phyloP scores from a whole-genome alignment of 2,888 invertebrate genomes.

The Oscheius sp. region DNA sequence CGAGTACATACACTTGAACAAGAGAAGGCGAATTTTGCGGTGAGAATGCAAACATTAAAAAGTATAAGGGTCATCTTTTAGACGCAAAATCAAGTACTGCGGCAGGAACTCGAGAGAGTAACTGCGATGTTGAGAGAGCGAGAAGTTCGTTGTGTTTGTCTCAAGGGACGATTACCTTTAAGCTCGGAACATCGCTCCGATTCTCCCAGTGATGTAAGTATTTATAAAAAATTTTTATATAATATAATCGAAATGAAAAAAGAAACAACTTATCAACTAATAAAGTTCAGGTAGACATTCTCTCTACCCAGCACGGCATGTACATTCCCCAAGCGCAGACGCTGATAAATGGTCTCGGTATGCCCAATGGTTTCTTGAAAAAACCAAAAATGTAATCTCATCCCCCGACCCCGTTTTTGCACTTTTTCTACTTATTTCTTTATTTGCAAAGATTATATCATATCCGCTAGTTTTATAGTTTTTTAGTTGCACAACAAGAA shows the following conservation, averaged over 20 bases:
- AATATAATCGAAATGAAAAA: too few relatives aligned
- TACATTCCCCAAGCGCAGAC: constrained; percentile 33
- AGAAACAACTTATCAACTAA: too few relatives aligned
- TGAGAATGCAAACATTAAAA: too few relatives aligned
- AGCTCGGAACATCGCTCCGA: constrained; percentile 27
- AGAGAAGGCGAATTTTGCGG: constrained; percentile 56
- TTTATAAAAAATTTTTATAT: not conserved
- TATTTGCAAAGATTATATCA: not conserved
- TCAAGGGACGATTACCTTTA: constrained; percentile 39
- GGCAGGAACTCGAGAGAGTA: constrained; percentile 65
- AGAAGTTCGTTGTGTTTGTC: constrained; percentile 63
- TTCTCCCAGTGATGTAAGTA: constrained; percentile 30
- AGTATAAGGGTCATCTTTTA: constrained; percentile 36
- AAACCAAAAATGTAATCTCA: constrained; percentile 42
- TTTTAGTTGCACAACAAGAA: not conserved
- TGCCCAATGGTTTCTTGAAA: constrained; percentile 46
- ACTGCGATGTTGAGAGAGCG: constrained; percentile 59
- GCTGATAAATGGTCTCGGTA: constrained; percentile 46
- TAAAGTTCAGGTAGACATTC: constrained; percentile 38
- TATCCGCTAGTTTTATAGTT: constrained; percentile 2
- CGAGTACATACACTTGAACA: constrained; percentile 64
- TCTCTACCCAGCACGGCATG: constrained; percentile 36
- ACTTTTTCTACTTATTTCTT: not conserved
- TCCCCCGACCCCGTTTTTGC: not conserved
- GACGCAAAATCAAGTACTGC: constrained; percentile 66